A percentile compares a stretch with the other conserved stretches of the same genome.
phyloP scores from a whole-genome alignment of 1,140 invertebrate species.

The Halyomorpha halys region DNA sequence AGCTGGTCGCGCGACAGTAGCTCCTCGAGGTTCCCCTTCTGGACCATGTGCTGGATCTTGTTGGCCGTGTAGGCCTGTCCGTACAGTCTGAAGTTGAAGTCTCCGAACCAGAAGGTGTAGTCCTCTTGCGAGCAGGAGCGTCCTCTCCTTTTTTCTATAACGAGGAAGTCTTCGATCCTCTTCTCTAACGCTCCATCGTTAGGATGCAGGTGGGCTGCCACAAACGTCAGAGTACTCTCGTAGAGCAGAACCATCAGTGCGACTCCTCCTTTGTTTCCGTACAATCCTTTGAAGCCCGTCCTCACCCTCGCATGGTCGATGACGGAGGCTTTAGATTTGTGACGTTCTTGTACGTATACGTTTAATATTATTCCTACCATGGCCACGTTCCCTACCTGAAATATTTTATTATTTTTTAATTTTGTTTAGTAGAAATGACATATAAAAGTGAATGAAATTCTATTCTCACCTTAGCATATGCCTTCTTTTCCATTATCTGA shows the following conservation, averaged over 20 bases:
- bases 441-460: too few species aligned
- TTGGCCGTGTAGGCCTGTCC: not conserved
- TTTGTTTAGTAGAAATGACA: too few species aligned
- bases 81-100: conserved; percentile 2
- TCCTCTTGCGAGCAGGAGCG: conserved; percentile 1
- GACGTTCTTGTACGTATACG: conserved; percentile 1
- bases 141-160: conserved; percentile 1
- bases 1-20: conserved; percentile 8
- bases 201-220: not conserved
- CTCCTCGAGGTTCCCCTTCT: not conserved
- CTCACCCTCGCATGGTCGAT: not conserved
- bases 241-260: not conserved
- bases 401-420: not conserved
- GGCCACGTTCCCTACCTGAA: not conserved
- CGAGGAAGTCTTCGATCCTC: not conserved
- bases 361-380: conserved; percentile 7
- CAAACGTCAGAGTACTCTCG: not conserved
- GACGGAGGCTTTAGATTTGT: not conserved
- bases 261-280: conserved; percentile 7
- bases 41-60: not conserved
- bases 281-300: conserved; percentile 3
- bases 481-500: not conserved
- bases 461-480: not conserved
- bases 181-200: not conserved
- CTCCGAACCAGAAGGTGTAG: conserved; percentile 10